Base-by-base conservation (phyloP, 2,888 invertebrate genomes). In the Pseudococcus longispinus region DNA sequence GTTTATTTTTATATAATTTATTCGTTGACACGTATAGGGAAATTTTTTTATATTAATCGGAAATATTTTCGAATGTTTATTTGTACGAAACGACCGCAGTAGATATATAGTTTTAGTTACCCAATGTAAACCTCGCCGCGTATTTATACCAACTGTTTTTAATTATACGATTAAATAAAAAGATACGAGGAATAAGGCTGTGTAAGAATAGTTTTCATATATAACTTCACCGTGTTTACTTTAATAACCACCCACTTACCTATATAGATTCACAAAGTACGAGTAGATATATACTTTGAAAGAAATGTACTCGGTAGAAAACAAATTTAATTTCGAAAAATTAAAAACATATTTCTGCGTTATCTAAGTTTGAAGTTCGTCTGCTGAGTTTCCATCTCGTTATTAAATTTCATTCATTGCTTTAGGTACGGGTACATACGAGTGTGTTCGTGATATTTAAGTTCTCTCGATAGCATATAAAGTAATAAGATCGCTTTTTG, bases 41-140 rank as follows among this genome's bases (percentile, higher is more conserved):
- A 70, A 70, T 70, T 26, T 70, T 46, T n/a, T 70, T 29, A 20
- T 70, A 70, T 70, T 70, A 70, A 70, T 70, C 70, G 70, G 70
- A 70, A 70, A 70, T 70, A 29, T 29, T 29, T 70, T 70, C 70
- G 15, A 29, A 29, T 70, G 70, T 29, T 70, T 29, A 29, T 70
- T 70, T 70, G 23, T 23, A 55, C 13, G 51, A 23, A 23, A 60
- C n/a, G n/a, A n/a, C n/a, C n/a, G n/a, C 5, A n/a, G n/a, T n/a
- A 13, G 51, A 65, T 65, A 23, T 65, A 60, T 5, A 5, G 4
- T 65, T 65, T 65, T 65, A 11, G 26, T 20, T 60, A 60, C 60
- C 20, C 9, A 65, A 65, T 13, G 65, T 65, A 65, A 65, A 65
- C 37, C 65, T 26, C 26, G 11, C 23, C 15, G 2, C 37, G 26